These are phyloP conservation scores for Rhaphigaster nebulosa DNA, from an alignment of 2,888 invertebrate genomes.

Conservation along the genomic window DNA sequence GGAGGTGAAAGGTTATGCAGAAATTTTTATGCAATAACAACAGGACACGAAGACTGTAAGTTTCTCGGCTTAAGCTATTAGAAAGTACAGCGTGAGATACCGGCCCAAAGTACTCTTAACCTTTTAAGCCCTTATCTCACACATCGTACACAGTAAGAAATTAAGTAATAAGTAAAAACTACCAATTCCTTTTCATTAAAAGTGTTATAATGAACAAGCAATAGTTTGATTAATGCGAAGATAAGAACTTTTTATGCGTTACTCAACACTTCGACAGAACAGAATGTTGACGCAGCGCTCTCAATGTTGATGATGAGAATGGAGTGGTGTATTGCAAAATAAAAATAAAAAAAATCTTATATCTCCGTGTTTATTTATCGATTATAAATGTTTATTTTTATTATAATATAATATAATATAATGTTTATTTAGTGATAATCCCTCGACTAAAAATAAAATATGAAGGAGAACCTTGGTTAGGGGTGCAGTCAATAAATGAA, in stretches of 20 bases:
- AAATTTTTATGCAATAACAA: conserved; percentile 27
- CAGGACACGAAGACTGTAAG: conserved; percentile 41
- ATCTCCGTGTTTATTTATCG: no score
- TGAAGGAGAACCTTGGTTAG: no score
- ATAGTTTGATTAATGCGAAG: neutral
- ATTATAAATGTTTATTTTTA: no score
- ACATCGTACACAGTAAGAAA: conserved; percentile 22
- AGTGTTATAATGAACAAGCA: neutral
- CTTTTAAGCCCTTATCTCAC: conserved; percentile 5
- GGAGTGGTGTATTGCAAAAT: neutral
- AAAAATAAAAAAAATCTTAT: no score
- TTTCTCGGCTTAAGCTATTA: conserved; percentile 37
- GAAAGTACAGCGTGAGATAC: conserved; percentile 45
- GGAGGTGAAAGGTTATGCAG: conserved; percentile 47
- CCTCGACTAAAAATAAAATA: no score
- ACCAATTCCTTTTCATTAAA: neutral
- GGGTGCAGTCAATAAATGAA: no score
- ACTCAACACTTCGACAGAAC: neutral
- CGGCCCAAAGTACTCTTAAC: conserved; percentile 21
- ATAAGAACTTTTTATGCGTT: conserved; percentile 3
- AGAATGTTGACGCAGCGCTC: neutral
- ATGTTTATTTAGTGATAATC: no score
- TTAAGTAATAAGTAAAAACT: conserved; percentile 44
- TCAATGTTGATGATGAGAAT: neutral
- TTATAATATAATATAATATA: no score